Conservation (phyloP, 1,140 invertebrate species). For the Drosophila sp. region DNA sequence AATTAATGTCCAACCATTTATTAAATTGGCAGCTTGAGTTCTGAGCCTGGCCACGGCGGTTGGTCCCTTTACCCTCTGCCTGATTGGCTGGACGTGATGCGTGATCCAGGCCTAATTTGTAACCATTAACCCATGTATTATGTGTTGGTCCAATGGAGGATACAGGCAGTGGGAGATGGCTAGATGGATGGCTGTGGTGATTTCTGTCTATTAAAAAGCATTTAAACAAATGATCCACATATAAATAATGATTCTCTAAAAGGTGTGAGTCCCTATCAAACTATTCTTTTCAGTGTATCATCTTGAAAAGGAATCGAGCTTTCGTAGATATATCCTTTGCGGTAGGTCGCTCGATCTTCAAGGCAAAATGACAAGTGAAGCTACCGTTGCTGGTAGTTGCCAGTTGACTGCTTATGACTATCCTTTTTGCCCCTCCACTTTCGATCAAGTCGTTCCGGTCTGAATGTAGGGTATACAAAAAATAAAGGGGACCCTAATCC, state of each 20-base stretch:
- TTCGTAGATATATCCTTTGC: conserved; percentile 12
- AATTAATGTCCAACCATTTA: conserved; percentile 82
- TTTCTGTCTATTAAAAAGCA: conserved; percentile 77
- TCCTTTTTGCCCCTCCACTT: conserved; percentile 28
- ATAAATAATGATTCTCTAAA: conserved; percentile 29
- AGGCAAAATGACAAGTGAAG: conserved; percentile 56
- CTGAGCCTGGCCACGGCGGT: conserved; percentile 46
- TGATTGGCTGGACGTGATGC: conserved; percentile 45
- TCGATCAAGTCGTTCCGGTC: conserved; percentile 42
- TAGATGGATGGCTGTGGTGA: conserved; percentile 57
- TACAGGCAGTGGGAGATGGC: conserved; percentile 34
- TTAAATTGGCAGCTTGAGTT: conserved; percentile 81
- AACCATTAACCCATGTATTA: conserved; percentile 81
- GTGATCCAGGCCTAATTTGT: conserved; percentile 80
- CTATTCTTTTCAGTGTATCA: neutral
- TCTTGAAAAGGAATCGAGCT: neutral
- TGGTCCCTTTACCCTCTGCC: conserved; percentile 51
- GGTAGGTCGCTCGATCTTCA: conserved; percentile 43
- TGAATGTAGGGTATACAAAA: conserved; percentile 20
- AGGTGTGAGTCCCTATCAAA: conserved; percentile 36
- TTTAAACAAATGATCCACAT: conserved; percentile 67
- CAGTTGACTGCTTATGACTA: neutral
- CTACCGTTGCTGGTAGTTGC: conserved; percentile 68
- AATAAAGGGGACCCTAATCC: conserved; percentile 60
- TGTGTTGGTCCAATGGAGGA: conserved; percentile 39